These are phyloP conservation scores for Dusona sp. DNA, from an alignment of 2,888 invertebrate genomes.

Conservation along the genomic window DNA sequence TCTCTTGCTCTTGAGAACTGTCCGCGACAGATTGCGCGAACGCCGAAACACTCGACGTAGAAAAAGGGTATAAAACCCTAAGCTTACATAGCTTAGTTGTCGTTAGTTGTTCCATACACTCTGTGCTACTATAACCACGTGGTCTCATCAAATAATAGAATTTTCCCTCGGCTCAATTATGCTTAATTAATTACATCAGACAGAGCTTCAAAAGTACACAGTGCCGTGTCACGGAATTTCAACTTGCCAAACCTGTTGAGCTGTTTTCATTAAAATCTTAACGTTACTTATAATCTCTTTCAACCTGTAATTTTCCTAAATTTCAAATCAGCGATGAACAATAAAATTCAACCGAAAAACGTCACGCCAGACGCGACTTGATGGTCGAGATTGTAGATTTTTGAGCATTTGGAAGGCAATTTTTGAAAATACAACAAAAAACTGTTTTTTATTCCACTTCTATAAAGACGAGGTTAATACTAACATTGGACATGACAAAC, in stretches of 20 bases:
- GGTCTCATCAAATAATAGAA: constrained; percentile 19
- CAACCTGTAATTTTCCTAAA: neutral
- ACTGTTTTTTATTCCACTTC: neutral
- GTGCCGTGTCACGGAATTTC: constrained; percentile 9
- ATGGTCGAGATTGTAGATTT: neutral
- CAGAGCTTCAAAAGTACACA: constrained; percentile 24
- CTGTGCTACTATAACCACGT: constrained; percentile 9
- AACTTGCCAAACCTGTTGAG: constrained; percentile 41
- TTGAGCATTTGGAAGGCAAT: neutral
- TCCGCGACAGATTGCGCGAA: constrained; percentile 42
- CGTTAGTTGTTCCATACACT: constrained; percentile 31
- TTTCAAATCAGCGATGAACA: neutral
- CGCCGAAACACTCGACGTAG: constrained; percentile 15
- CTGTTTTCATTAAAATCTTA: constrained; percentile 25
- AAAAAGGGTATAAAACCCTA: constrained; percentile 23
- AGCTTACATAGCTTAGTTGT: constrained; percentile 37
- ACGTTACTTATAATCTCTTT: constrained; percentile 1
- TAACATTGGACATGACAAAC: neutral
- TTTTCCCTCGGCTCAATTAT: constrained; percentile 56
- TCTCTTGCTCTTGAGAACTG: constrained; percentile 38
- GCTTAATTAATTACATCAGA: constrained; percentile 61
- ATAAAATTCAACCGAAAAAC: neutral
- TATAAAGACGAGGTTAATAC: neutral
- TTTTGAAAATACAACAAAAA: neutral
- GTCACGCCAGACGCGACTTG: neutral